phyloP scores from a whole-genome alignment of 2,797 vertebrate species.

The Takifugu rubripes region DNA sequence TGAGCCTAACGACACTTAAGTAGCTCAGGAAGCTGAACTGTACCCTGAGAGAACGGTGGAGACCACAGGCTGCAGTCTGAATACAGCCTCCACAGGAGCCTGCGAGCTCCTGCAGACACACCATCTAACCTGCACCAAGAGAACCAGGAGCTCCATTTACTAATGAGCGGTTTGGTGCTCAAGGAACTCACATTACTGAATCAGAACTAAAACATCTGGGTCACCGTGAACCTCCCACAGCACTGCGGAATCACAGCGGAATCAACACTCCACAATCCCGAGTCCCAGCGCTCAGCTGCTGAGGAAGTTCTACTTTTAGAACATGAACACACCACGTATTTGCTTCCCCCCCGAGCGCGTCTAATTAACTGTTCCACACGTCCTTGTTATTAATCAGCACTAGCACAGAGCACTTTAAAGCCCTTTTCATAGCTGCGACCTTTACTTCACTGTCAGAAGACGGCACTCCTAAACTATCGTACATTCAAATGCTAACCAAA shows the following conservation, averaged over 20 bases:
- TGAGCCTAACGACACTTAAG: too few relatives aligned
- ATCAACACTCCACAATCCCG: conserved; percentile 4
- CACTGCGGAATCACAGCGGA: conserved; percentile 25
- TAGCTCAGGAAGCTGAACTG: too few relatives aligned
- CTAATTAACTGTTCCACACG: neutral
- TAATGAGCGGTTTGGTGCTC: conserved; percentile 5
- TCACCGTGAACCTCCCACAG: conserved; percentile 44
- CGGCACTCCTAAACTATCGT: neutral
- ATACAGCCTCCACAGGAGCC: neutral
- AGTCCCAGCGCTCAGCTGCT: conserved; percentile 10
- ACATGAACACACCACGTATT: conserved; percentile 15
- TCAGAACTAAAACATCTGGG: conserved; percentile 63
- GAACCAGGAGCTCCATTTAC: conserved; percentile 15
- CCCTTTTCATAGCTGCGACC: neutral
- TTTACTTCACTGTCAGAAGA: neutral
- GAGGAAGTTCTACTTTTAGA: conserved; percentile 6
- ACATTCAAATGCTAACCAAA: neutral
- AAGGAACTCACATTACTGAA: conserved; percentile 40
- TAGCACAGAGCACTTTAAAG: neutral
- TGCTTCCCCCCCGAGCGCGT: conserved; percentile 9
- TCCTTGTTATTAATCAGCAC: neutral
- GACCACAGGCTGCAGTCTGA: too few relatives aligned
- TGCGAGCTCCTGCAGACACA: neutral
- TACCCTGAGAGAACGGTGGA: too few relatives aligned
- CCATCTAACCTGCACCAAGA: conserved; percentile 13